Evolutionary conservation across 2,797 vertebrate genomes (phyloP), one percentile per base, ranked within the genome.

Genomic region (Nasua narica): DNA sequence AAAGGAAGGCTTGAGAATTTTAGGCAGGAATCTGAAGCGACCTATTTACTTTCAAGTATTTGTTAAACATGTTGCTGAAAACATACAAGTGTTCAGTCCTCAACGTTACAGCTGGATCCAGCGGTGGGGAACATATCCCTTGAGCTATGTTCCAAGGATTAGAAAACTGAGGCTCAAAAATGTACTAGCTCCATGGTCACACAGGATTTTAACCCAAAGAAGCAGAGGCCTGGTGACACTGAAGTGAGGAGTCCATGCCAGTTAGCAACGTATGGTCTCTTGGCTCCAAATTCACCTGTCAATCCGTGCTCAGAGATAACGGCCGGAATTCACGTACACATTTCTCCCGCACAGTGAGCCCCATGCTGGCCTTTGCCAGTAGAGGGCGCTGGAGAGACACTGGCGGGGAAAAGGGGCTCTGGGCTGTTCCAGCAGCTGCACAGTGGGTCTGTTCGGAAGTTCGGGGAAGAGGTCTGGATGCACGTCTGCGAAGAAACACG

Each of bases 321-420:
- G 14, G 37, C 43, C 46, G 18, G 21, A 92, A 60, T 85, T 92
- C 7, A 37, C 54, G 46, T 27, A 52, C 84, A n/a, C 43, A 54
- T n/a, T 74, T 77, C n/a, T 79, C 46, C 37, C 84, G 77, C 18
- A 35, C 21, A 65, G 32, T 29, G 77, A 56, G 25, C 72, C 70
- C 37, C 70, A 52, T 79, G 40, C 13, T 69, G 37, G 56, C 6
- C 69, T 65, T 76, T 87, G 90, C 91, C 94, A 94, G 90, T 52
- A 97, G 90, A 98, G 92, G 94, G 96, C 46, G 52, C 2, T n/a
- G n/a, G 77, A 95, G 58, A 48, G 97, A 96, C 92, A 92, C 0
- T 82, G 72, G 56, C 35, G 72, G 70, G 97, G 76, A 43, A 95
- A 85, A 70, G 46, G 9, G 25, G 21, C 23, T 89, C 77, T 58